These are phyloP conservation scores for Hemiprocne comata DNA, from an alignment of 2,113 vertebrate species.

Conservation along the genomic window DNA sequence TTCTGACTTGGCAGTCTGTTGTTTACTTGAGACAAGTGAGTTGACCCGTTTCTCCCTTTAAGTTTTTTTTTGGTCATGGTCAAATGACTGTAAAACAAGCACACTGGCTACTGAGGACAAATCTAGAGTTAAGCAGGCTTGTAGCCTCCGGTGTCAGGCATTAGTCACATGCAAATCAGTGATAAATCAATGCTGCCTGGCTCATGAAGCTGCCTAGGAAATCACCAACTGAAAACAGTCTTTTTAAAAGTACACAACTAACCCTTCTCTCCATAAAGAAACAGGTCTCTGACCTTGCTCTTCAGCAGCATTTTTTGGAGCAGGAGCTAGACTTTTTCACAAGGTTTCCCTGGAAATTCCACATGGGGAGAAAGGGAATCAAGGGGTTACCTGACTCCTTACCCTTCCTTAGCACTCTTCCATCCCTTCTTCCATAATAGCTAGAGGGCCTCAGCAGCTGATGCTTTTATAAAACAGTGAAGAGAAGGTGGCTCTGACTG, in stretches of 20 bases:
- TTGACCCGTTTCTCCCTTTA: not conserved
- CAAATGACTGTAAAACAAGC: not conserved
- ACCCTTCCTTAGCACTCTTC: not conserved
- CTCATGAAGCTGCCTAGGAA: not conserved
- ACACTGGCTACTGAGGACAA: not conserved
- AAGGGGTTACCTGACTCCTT: not conserved
- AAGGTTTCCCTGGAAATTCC: not conserved
- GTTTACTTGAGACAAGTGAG: not conserved
- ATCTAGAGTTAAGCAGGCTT: not conserved
- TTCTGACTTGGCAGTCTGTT: not conserved
- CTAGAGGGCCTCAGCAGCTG: not conserved
- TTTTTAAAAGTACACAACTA: not conserved
- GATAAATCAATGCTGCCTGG: not conserved
- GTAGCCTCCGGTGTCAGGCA: not conserved
- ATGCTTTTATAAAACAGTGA: not conserved
- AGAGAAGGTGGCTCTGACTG: not conserved
- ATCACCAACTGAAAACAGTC: not conserved
- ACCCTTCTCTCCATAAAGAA: not conserved
- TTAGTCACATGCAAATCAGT: not conserved
- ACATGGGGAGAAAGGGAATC: not conserved
- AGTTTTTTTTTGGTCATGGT: not conserved
- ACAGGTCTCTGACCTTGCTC: fast-evolving
- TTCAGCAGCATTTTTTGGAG: not conserved
- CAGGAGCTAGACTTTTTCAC: not conserved
- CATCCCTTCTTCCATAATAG: not conserved